Evolutionary conservation across 2,113 vertebrate genomes (phyloP).

Genomic region (Hypocryptadius cinnamomeus): DNA sequence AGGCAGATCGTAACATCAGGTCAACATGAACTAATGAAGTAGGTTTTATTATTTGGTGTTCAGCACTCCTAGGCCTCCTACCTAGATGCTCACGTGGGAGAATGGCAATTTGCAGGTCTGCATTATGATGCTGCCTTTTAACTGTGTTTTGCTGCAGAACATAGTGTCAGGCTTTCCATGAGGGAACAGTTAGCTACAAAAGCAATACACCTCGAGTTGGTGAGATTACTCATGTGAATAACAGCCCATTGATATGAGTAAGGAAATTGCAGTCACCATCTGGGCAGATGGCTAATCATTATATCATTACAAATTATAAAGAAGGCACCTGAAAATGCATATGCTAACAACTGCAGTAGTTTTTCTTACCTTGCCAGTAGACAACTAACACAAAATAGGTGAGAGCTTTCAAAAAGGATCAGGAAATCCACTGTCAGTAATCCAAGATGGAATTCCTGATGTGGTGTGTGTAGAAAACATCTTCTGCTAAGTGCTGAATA

Average conservation of each 20-base stretch:
- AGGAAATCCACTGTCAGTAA: neutral
- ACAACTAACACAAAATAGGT: neutral
- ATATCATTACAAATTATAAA: neutral
- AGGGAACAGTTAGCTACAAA: neutral
- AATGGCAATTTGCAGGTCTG: neutral
- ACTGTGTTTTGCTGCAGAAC: neutral
- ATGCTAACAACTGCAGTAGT: neutral
- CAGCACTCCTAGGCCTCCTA: neutral
- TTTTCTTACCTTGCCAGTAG: neutral
- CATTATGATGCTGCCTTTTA: neutral
- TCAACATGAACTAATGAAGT: neutral
- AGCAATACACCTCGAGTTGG: neutral
- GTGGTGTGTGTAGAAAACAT: neutral
- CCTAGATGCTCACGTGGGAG: neutral
- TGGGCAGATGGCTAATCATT: slow-evolving; percentile 7
- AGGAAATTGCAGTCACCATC: slow-evolving; percentile 20
- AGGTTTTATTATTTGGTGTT: neutral
- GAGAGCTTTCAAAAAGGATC: neutral
- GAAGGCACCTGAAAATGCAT: neutral
- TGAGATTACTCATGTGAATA: slow-evolving; percentile 15
- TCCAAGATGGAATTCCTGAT: neutral
- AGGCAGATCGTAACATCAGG: neutral
- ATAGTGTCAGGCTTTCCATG: neutral
- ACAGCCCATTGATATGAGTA: neutral
- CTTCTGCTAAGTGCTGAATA: neutral